These are phyloP conservation scores for Cancer borealis DNA, from an alignment of 2,888 invertebrate species.

Conservation along the genomic window DNA sequence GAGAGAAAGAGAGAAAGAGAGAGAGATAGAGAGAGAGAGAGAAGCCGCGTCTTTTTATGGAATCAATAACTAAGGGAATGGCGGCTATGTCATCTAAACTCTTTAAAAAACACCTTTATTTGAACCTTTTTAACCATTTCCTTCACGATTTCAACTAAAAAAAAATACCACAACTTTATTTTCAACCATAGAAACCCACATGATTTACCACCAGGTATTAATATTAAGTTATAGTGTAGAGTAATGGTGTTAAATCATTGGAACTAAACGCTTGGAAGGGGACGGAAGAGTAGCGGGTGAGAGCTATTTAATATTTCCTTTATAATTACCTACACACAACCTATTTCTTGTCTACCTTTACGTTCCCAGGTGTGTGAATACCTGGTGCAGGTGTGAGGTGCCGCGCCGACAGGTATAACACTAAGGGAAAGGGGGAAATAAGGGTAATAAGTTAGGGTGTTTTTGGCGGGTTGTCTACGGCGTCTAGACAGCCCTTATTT, in stretches of 20 bases:
- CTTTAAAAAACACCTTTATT: slow-evolving; percentile 61
- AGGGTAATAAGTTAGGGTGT: not conserved
- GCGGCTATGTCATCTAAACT: slow-evolving; percentile 65
- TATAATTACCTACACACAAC: slow-evolving; percentile 60
- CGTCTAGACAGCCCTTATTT: slow-evolving; percentile 31
- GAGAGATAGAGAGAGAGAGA: slow-evolving; percentile 65
- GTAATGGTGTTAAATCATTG: slow-evolving; percentile 71
- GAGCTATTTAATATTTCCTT: slow-evolving; percentile 72
- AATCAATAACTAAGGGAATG: slow-evolving; percentile 77
- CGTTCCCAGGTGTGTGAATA: slow-evolving; percentile 49
- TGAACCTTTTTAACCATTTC: not conserved
- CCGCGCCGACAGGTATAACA: not conserved
- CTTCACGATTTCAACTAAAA: too few species aligned
- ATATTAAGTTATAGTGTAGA: not conserved
- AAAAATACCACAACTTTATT: not conserved
- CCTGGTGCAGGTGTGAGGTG: not conserved
- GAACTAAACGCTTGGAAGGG: slow-evolving; percentile 76
- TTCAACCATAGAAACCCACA: not conserved
- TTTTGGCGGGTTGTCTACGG: slow-evolving; percentile 40
- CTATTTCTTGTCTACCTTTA: not conserved
- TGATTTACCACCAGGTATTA: not conserved
- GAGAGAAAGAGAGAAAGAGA: slow-evolving; percentile 58
- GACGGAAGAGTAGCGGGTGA: slow-evolving; percentile 74
- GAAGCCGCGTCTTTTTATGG: slow-evolving; percentile 77
- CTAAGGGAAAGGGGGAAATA: not conserved